phyloP scores from a whole-genome alignment of 1,140 invertebrate genomes.

The Anagrus nilaparvatae region DNA sequence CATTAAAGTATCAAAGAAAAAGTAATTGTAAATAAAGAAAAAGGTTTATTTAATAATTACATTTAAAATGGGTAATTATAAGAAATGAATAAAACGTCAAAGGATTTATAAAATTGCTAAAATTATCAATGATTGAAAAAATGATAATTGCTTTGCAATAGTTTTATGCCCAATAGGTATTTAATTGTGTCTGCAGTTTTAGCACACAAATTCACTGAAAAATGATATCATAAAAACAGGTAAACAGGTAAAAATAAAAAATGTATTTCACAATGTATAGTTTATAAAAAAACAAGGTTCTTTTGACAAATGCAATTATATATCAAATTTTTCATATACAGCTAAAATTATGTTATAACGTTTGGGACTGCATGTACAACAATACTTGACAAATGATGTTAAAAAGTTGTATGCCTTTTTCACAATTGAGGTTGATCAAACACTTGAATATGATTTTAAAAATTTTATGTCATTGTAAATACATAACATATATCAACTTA shows the following conservation, averaged over 20 bases:
- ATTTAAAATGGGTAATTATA: too few relatives aligned
- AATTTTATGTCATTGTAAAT: too few relatives aligned
- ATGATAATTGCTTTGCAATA: slow-evolving; percentile 28
- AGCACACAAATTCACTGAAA: slow-evolving; percentile 36
- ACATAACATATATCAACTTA: too few relatives aligned
- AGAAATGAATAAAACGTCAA: slow-evolving; percentile 13
- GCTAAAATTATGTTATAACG: too few relatives aligned
- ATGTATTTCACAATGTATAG: slow-evolving; percentile 40
- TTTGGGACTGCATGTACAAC: too few relatives aligned
- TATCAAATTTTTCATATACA: slow-evolving; percentile 8
- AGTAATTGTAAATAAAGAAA: too few relatives aligned
- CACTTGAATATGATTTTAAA: too few relatives aligned
- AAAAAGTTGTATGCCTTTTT: too few relatives aligned
- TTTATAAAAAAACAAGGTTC: slow-evolving; percentile 37
- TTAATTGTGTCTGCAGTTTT: slow-evolving; percentile 46
- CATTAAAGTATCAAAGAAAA: slow-evolving; percentile 12
- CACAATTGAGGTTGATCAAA: too few relatives aligned
- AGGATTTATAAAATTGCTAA: slow-evolving; percentile 17
- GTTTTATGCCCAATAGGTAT: slow-evolving; percentile 33
- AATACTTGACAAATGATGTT: too few relatives aligned
- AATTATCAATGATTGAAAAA: slow-evolving; percentile 22
- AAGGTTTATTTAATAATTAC: slow-evolving; percentile 6
- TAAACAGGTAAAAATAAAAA: slow-evolving; percentile 34
- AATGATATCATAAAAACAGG: too few relatives aligned
- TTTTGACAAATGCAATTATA: slow-evolving; percentile 20